Evolutionary conservation across 2,113 vertebrate species (phyloP).

Genomic region (Corythornis vintsioides): DNA sequence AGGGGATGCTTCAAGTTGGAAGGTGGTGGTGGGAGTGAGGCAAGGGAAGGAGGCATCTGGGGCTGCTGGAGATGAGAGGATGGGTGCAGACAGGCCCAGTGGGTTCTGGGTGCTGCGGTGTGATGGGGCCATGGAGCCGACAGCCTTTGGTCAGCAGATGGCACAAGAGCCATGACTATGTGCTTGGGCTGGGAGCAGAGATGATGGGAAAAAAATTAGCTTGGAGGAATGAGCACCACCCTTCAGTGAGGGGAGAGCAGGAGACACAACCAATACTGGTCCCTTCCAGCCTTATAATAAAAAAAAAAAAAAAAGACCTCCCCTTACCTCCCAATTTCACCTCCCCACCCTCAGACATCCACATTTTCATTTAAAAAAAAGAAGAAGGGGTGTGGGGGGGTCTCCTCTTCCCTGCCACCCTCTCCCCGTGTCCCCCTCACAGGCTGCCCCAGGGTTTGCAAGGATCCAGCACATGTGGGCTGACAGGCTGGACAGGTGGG

Average conservation of each 20-base stretch:
- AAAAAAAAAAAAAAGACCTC: background rate
- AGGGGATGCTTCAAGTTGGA: background rate
- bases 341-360: background rate
- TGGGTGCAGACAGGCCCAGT: background rate
- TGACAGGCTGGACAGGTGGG: background rate
- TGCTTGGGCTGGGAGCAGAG: background rate
- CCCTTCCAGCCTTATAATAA: background rate
- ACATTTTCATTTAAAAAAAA: background rate
- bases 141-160: conserved; percentile 36
- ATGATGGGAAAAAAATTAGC: background rate
- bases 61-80: background rate
- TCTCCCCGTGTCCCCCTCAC: accelerated
- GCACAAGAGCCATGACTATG: conserved; percentile 26
- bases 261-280: accelerated
- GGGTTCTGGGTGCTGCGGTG: background rate
- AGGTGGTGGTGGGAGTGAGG: accelerated
- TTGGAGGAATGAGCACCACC: too few relatives aligned
- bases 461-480: accelerated
- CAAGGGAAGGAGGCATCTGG: background rate
- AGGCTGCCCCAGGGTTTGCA: background rate
- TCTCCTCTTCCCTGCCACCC: accelerated
- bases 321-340: background rate
- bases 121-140: accelerated
- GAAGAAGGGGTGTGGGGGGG: background rate
- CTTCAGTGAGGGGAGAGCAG: background rate